Base-by-base conservation (phyloP, 2,888 invertebrate species). In the Leucophora obtusa region DNA sequence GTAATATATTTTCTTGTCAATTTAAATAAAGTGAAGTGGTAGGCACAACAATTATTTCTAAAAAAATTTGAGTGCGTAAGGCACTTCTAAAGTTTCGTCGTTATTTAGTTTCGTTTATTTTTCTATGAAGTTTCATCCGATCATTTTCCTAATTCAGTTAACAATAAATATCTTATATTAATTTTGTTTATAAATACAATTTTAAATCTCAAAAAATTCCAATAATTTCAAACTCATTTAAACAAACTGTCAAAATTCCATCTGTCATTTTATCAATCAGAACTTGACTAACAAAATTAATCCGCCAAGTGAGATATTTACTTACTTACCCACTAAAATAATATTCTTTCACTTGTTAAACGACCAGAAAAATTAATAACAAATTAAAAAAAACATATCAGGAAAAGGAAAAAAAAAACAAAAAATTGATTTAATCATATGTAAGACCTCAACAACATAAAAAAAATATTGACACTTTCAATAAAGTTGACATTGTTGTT, bases 341-440 rank as follows among this genome's bases (percentile, higher is more conserved):
- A 38, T 11, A 38, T 11, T 38, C 11, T 9, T 11, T 38, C 38
- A 38, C 38, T 38, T 38, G 38, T 38, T 38, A 38, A 11, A 11
- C 38, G 14, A 38, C 38, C 1, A 11, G 38, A 38, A 38, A 38
- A 38, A 38, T 38, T 38, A 38, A 38, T 38, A 38, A 38, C 38
- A 38, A 38, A 38, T 38, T 38, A 38, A 38, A 38, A 6, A 38
- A 38, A 6, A 38, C 38, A 38, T 38, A 35, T 6, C 38, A 38
- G 4, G 11, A 38, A 38, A 14, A 28, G 5, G 28, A 6, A 3
- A 28, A 38, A 11, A 38, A 11, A 14, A 10, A 35, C 1, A 35
- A 1, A 11, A 4, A 38, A 33, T 56, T 60, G 53, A 59, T 60
- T 74, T 60, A 71, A 79, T 79, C 56, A 71, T 50, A 50, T 75